A percentile compares a stretch with the other conserved stretches of the same genome.
Conservation (phyloP, 2,797 vertebrate genomes). For the Sarcoramphus papa region DNA sequence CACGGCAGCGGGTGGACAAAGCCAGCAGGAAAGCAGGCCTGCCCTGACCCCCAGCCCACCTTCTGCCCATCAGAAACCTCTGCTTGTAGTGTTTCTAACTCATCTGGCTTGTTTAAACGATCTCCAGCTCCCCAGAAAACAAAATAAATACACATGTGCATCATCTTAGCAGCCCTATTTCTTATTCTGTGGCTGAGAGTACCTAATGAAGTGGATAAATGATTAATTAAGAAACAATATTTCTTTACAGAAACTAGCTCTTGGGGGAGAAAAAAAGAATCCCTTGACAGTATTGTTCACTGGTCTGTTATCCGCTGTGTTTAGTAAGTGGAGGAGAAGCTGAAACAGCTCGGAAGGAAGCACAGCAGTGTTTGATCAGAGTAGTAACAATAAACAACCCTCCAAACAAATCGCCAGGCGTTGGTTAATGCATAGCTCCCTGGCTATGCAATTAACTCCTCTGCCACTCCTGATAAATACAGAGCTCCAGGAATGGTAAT, state of each 20-base stretch:
- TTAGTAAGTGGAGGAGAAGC: neutral
- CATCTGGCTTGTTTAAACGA: neutral
- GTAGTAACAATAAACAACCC: neutral
- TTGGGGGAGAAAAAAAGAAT: neutral
- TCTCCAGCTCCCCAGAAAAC: neutral
- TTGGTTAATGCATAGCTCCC: neutral
- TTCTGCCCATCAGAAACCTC: neutral
- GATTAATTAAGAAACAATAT: conserved; percentile 63
- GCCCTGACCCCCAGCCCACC: accelerated
- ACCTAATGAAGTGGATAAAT: conserved; percentile 47
- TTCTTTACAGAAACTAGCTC: conserved; percentile 28
- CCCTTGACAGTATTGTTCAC: neutral
- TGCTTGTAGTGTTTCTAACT: accelerated
- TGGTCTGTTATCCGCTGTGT: neutral
- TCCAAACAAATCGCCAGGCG: neutral
- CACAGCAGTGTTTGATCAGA: neutral
- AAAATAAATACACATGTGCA: neutral
- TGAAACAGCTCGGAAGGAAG: neutral
- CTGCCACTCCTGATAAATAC: neutral
- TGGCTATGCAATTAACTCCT: neutral
- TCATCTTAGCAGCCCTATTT: neutral
- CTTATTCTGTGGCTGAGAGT: conserved; percentile 16
- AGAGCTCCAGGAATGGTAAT: neutral
- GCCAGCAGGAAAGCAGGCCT: neutral
- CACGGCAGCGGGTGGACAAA: neutral